Conservation (phyloP, 2,888 invertebrate species). For the Eurytoma californica region DNA sequence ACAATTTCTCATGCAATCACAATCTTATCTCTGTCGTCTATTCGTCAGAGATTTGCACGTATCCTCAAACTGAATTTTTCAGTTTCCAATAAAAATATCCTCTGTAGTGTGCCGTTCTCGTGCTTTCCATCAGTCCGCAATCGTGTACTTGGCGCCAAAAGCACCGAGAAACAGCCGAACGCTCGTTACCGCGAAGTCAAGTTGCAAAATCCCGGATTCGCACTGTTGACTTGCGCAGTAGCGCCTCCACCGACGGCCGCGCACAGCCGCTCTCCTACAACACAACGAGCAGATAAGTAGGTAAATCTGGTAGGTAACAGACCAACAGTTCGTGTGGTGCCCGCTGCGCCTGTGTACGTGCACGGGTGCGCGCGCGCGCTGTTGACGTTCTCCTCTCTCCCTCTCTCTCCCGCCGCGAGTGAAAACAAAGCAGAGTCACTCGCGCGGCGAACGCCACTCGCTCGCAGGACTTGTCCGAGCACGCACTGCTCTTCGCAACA, state of each 20-base stretch:
- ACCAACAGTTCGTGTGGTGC: not conserved
- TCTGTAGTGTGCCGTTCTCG: too few relatives aligned
- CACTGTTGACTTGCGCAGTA: not conserved
- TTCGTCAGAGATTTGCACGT: too few relatives aligned
- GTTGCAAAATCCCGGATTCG: not conserved
- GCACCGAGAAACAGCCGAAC: too few relatives aligned
- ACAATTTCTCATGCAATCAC: too few relatives aligned
- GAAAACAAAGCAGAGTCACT: constrained; percentile 71
- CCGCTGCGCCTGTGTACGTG: not conserved
- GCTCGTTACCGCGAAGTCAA: too few relatives aligned
- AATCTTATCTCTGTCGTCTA: too few relatives aligned
- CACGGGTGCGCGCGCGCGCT: constrained; percentile 63
- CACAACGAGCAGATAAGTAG: too few relatives aligned
- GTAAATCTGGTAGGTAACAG: not conserved
- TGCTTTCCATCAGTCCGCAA: too few relatives aligned
- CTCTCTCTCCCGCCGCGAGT: constrained; percentile 38
- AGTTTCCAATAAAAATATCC: too few relatives aligned
- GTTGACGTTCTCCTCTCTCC: constrained; percentile 67
- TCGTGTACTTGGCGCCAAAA: too few relatives aligned
- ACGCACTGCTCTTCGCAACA: not conserved
- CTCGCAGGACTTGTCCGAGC: constrained; percentile 46
- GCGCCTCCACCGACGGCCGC: not conserved
- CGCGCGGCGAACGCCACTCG: constrained; percentile 43
- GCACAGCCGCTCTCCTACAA: not conserved
- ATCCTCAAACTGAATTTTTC: too few relatives aligned